These are phyloP conservation scores for Caenorhabditis macrosperma DNA, from an alignment of 2,888 invertebrate genomes.

Conservation along the genomic window DNA sequence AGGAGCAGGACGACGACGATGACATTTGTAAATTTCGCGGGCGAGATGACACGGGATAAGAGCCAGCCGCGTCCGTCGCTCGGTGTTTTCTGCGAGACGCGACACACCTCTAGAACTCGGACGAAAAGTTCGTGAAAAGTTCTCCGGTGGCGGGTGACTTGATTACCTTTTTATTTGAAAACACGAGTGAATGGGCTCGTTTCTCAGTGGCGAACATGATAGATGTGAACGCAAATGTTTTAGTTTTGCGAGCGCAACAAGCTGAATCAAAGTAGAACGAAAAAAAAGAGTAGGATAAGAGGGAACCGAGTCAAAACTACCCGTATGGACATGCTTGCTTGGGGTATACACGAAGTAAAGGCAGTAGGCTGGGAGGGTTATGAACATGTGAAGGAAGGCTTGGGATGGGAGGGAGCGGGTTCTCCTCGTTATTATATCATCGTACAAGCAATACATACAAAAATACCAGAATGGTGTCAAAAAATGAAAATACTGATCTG, in stretches of 20 bases:
- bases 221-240: no score
- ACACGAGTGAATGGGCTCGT: neutral
- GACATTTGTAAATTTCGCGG: constrained; percentile 55
- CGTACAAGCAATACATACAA: constrained; percentile 50
- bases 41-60: constrained; percentile 35
- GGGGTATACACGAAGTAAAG: neutral
- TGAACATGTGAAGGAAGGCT: neutral
- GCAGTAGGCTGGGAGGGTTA: no score
- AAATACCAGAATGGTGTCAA: constrained; percentile 6
- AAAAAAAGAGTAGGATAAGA: no score
- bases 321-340: constrained; percentile 1
- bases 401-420: no score
- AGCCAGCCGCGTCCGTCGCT: constrained; percentile 12
- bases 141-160: no score
- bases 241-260: no score
- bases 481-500: constrained; percentile 35
- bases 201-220: no score
- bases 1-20: constrained; percentile 17
- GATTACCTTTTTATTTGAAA: neutral
- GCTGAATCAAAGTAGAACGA: neutral
- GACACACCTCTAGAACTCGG: neutral
- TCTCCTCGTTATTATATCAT: constrained; percentile 28
- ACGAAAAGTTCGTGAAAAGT: constrained; percentile 33
- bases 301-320: neutral
- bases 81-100: constrained; percentile 8